Evolutionary conservation across 64 coral and sea anemone species (phyloP), one percentile per base, ranked within the genome.

Genomic region (Catalaphyllia jardinei): DNA sequence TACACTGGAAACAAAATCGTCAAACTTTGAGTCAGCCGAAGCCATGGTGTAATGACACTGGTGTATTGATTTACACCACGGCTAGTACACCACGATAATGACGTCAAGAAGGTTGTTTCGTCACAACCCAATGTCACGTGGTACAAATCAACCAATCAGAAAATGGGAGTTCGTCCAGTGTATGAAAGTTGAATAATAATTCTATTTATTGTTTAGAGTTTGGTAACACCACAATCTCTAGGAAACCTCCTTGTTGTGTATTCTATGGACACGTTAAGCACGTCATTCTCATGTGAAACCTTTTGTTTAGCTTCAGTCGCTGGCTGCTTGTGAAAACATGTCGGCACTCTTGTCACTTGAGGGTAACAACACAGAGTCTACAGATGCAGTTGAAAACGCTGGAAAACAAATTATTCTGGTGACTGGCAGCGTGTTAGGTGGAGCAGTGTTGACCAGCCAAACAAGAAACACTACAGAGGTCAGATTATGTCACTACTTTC

Each of bases 241-340:
- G 42, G 6, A 46, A 46, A 46, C 42, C 4, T 46, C 42, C 42
- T 46, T 5, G 42, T 46, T 4, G 42, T 46, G 42, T 46, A 46
- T 46, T 46, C 29, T 31, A 73, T 33, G 25, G 14, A 25, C 13
- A 27, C 10, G 10, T 31, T 15, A 31, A 14, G 28, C 25, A 72
- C 0, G 13, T 25, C n/a, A 75, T 19, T 16, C 76, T 55, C 10
- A 8, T 28, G 27, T 12, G 12, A 54, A 54, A 1, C 24, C 8
- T 31, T 60, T 20, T 62, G 51, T 59, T 79, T 61, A 80, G 78
- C 29, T 80, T 30, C 78, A 80, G 57, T 29, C 78, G 1, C 16
- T 80, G 20, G 78, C 27, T 17, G 57, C 78, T 6, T 80, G 78
- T 19, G 78, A 80, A n/a, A 62, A 80, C 55, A 80, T 80, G 78